A percentile compares a stretch with the other conserved stretches of the same genome.
Evolutionary conservation across 2,113 vertebrate species (phyloP).

Genomic region (Daboia siamensis): DNA sequence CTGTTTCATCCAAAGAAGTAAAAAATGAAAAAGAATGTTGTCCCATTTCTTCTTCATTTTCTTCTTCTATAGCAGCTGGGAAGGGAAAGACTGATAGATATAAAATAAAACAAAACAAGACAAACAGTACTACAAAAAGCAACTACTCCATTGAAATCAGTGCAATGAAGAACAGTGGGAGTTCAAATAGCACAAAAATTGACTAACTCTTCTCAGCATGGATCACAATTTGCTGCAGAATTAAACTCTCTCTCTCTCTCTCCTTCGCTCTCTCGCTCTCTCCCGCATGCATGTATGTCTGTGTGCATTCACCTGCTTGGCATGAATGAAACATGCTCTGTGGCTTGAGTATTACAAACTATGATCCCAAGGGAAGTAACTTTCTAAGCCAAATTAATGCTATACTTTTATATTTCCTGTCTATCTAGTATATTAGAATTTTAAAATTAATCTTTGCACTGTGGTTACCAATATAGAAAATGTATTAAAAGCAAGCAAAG

Average conservation of each 20-base stretch:
- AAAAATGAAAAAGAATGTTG: not conserved
- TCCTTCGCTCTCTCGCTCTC: not conserved
- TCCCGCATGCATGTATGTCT: not conserved
- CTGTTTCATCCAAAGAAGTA: conserved; percentile 39
- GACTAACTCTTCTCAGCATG: not conserved
- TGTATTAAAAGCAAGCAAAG: conserved; percentile 6
- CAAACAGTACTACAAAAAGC: conserved; percentile 13
- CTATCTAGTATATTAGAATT: not conserved
- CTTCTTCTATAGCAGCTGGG: not conserved
- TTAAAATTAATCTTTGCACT: not conserved
- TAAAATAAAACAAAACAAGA: not conserved
- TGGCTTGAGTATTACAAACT: conserved; percentile 10
- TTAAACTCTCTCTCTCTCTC: not conserved
- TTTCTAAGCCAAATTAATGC: conserved; percentile 18
- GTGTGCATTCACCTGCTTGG: not conserved
- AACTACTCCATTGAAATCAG: conserved; percentile 15
- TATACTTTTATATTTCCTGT: not conserved
- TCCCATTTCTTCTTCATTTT: not conserved
- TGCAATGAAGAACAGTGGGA: conserved; percentile 10
- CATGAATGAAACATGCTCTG: not conserved
- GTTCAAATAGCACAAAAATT: not conserved
- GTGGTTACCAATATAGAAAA: not conserved
- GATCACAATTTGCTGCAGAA: not conserved
- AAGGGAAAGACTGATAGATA: not conserved
- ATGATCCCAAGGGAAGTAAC: not conserved